Conservation (phyloP, 2,113 vertebrate genomes). For the Eurystomus gularis region DNA sequence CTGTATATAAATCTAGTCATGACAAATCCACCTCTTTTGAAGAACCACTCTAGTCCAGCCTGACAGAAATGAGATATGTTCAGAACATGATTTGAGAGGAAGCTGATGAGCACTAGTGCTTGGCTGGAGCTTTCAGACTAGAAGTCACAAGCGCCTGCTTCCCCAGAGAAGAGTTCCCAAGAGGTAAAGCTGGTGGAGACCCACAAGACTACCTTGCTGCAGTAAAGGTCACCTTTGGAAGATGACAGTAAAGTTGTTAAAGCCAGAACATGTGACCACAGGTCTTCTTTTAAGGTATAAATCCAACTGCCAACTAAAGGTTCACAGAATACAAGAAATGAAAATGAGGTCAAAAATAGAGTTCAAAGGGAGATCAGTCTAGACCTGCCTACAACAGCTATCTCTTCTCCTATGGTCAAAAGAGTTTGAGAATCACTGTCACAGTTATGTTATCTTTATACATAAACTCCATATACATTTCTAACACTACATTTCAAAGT, state of each 20-base stretch:
- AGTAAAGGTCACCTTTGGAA: background rate
- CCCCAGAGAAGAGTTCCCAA: background rate
- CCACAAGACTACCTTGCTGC: background rate
- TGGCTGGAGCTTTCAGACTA: background rate
- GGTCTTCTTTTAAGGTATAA: background rate
- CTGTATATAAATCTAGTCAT: background rate
- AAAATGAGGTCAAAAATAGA: background rate
- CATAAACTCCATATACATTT: background rate
- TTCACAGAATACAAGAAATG: background rate
- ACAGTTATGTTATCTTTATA: background rate
- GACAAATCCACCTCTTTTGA: background rate
- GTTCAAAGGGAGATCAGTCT: background rate
- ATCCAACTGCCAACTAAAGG: background rate
- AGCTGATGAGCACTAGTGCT: background rate
- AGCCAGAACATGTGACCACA: background rate
- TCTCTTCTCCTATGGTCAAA: background rate
- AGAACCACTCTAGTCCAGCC: background rate
- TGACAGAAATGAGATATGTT: background rate
- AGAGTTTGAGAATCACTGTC: background rate
- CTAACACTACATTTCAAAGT: background rate
- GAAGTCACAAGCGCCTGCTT: background rate
- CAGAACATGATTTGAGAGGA: background rate
- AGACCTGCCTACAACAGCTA: background rate
- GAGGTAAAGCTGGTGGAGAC: background rate
- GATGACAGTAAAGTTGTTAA: background rate